Base-by-base conservation (phyloP, 1,140 invertebrate species). In the Trichoplusia ni region DNA sequence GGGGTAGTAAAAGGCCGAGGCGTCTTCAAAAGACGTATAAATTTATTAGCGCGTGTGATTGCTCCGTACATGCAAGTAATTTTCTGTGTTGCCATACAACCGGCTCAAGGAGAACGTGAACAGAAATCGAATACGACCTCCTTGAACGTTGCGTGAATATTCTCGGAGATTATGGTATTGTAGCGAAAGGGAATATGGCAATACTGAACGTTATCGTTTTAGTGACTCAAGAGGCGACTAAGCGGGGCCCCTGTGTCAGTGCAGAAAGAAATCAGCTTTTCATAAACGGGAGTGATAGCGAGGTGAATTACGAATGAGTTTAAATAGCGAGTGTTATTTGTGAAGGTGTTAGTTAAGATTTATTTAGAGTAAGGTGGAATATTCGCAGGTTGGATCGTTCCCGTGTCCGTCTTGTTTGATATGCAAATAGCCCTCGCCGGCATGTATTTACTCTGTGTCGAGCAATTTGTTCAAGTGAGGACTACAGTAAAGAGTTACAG, bases 31-130 rank as follows among this genome's bases (percentile, higher is more conserved):
- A 44, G 51, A 42, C 18, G 54, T 44, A 33, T 59, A 58, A 31
- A 59, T 59, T 59, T 59, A 59, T 44, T 44, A 44, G 37, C 27
- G 14, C 16, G 27, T 31, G 54, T 59, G 54, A 59, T 44, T 59
- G 54, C 14, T 6, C 2, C 47, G 47, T 29, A 40, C 35, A 40
- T 54, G 35, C 47, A 54, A 54, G 33, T 54, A 27, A 54, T 25
- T 38, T 54, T 38, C 51, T 40, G 13, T 40, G 21, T 54, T 40
- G 51, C 51, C 35, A 27, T 40, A 54, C 35, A 27, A 25, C 25
- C 33, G 29, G 11, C 49, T 38, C 11, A 40, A 38, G 33, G 27
- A 27, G 27, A 25, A 54, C 51, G 51, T 54, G 51, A 25, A 54
- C 51, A 25, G 51, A 54, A 54, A 54, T 27, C 21, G 21, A 38